phyloP scores from a whole-genome alignment of 2,888 invertebrate species.

The Flexamia atlantica region DNA sequence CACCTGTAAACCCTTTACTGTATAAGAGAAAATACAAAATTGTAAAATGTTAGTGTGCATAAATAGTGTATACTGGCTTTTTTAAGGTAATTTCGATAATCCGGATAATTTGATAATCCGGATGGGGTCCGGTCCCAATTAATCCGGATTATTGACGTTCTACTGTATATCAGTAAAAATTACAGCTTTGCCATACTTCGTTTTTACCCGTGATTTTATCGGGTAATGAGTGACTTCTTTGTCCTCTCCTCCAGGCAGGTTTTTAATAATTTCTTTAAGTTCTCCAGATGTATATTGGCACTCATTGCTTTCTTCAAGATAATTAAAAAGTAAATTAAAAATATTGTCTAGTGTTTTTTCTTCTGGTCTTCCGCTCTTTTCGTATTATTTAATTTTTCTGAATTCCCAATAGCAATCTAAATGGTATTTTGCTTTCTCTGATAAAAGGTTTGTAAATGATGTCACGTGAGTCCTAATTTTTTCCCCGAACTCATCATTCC shows the following conservation, averaged over 20 bases:
- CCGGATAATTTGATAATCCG: no score
- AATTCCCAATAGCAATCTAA: background rate
- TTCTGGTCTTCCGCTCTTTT: background rate
- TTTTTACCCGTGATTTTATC: background rate
- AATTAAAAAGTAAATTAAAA: background rate
- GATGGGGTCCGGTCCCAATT: no score
- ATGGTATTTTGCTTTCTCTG: background rate
- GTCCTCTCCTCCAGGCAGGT: background rate
- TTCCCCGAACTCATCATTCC: constrained; percentile 17
- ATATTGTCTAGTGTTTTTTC: background rate
- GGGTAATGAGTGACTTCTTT: background rate
- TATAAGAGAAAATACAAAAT: no score
- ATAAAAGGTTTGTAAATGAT: background rate
- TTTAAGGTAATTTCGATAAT: no score
- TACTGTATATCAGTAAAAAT: background rate
- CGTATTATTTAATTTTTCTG: background rate
- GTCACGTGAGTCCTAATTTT: background rate
- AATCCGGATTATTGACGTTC: no score
- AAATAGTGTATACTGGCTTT: no score
- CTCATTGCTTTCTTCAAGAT: background rate
- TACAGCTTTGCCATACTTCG: background rate
- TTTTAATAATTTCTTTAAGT: background rate
- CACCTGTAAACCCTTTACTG: no score
- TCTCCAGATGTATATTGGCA: background rate
- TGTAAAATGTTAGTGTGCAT: no score